A percentile compares a stretch with the other conserved stretches of the same genome.
phyloP scores from a whole-genome alignment of 2,797 vertebrate genomes.

The Hirundo rustica region DNA sequence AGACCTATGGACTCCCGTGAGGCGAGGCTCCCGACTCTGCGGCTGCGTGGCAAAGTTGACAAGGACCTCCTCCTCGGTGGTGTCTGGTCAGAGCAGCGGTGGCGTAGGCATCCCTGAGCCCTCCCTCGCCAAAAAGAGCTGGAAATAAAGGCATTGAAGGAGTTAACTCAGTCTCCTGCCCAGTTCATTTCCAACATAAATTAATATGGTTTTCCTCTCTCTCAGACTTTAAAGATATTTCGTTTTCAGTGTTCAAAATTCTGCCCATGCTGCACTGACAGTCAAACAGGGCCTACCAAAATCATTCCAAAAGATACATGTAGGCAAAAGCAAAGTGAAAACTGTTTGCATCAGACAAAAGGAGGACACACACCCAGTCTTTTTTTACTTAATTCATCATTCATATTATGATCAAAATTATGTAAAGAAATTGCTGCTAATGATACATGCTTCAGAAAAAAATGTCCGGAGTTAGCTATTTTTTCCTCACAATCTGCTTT shows the following conservation, averaged over 20 bases:
- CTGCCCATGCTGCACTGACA: background rate
- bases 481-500: background rate
- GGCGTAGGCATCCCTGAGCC: too few relatives aligned
- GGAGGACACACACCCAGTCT: rapidly evolving
- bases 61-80: too few relatives aligned
- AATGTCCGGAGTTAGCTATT: background rate
- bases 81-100: too few relatives aligned
- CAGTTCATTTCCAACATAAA: too few relatives aligned
- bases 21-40: too few relatives aligned
- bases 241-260: background rate
- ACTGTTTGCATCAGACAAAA: background rate
- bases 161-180: too few relatives aligned
- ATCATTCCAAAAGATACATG: background rate
- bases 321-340: background rate
- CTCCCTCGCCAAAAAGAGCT: too few relatives aligned
- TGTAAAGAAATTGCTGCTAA: background rate
- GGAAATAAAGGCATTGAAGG: too few relatives aligned
- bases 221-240: background rate
- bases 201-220: background rate
- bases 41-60: too few relatives aligned
- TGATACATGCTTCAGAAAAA: background rate
- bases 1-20: too few relatives aligned
- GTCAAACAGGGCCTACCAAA: background rate
- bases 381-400: background rate
- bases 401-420: background rate